Base-by-base conservation (phyloP, 2,797 vertebrate genomes). In the Limosa lapponica region DNA sequence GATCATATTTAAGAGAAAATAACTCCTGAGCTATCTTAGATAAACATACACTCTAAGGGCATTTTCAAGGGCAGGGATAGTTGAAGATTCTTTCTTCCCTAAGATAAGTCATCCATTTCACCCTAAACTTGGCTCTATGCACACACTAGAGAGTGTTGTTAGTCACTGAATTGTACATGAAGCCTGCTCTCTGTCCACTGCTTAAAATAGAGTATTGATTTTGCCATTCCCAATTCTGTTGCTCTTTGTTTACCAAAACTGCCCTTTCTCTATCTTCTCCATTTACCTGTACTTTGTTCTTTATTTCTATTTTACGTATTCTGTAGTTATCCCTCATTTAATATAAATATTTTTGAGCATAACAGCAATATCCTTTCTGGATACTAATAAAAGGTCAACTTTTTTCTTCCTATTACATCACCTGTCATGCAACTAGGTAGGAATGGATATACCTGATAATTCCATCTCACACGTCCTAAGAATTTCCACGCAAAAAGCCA, bases 131-230 rank as follows among this genome's bases (percentile, higher is more conserved):
- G 16, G 4, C 30, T 65, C 6, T 54, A 14, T 51, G 22, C 0
- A 3, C 58, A 57, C 8, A 23, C 25, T 19, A 5, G 18, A 61
- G 16, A 58, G 23, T n/a, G 7, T 16, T 65, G 46, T 58, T n/a
- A 85, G 49, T 52, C 36, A 55, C 32, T 25, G 17, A 82, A 75
- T 54, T 57, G 30, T 65, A 93, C 62, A 19, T 58, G 34, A 89
- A 89, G 24, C 24, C 17, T 65, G 43, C 8, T 82, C 39, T 27
- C 32, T 39, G 46, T 74, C 89, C 54, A 17, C 8, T 1, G 7
- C 37, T 49, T 85, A 72, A 91, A 93, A 80, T 3, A 72, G 23
- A 77, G 24, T 69, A 89, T 41, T 89, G 72, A 90, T 89, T 96
- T 93, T 89, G 34, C 18, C 16, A 25, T 84, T 92, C 37, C 28